Percentiles rank a stretch among this genome's conserved stretches.
Evolutionary conservation across 2,797 vertebrate genomes (phyloP).

Genomic region (Leptodactylus fallax): DNA sequence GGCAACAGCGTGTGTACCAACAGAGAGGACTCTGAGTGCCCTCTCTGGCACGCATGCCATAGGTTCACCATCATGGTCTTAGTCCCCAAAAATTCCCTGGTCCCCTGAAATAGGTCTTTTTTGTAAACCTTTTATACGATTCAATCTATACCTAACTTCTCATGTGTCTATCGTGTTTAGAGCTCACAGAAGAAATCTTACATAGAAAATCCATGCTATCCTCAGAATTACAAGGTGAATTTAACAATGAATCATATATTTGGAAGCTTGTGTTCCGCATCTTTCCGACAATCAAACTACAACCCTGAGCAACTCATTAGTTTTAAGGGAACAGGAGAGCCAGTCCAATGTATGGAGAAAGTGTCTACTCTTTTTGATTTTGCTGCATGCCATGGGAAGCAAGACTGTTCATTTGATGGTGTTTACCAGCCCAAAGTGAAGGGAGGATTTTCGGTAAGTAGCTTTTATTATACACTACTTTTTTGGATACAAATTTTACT

Average conservation of each 20-base stretch:
- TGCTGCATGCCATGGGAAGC: slow-evolving; percentile 73
- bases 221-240: slow-evolving; percentile 73
- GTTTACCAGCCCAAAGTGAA: slow-evolving; percentile 85
- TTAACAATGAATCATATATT: slow-evolving; percentile 75
- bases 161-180: slow-evolving; percentile 68
- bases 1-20: too few species aligned
- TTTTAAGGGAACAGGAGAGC: slow-evolving; percentile 80
- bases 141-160: too few species aligned
- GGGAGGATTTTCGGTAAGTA: slow-evolving; percentile 82
- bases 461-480: neutral
- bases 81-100: too few species aligned
- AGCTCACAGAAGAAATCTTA: slow-evolving; percentile 64
- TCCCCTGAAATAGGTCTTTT: too few species aligned
- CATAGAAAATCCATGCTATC: slow-evolving; percentile 87
- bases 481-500: too few species aligned
- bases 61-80: too few species aligned
- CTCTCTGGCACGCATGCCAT: too few species aligned
- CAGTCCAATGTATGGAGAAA: slow-evolving; percentile 75
- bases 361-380: slow-evolving; percentile 86
- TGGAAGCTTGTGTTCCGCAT: slow-evolving; percentile 82
- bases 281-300: slow-evolving; percentile 73
- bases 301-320: slow-evolving; percentile 68
- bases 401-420: slow-evolving; percentile 83
- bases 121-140: too few species aligned
- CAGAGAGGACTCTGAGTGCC: too few species aligned